phyloP scores from a whole-genome alignment of 2,113 vertebrate species.

The Passer domesticus region DNA sequence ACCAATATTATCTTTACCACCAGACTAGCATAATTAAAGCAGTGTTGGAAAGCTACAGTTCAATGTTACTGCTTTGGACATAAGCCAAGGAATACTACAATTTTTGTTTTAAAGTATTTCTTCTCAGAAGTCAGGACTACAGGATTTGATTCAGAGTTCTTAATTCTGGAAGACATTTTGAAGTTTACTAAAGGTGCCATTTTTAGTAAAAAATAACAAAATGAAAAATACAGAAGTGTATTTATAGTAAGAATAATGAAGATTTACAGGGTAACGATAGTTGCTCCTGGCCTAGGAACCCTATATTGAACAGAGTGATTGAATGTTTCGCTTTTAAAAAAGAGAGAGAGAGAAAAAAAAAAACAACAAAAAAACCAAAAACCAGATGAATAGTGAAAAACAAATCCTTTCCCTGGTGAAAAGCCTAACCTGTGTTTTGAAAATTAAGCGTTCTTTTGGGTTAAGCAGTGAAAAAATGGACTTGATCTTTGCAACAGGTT shows the following conservation, averaged over 20 bases:
- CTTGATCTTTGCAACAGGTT: constrained; percentile 44
- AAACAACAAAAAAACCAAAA: background rate
- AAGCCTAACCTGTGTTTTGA: constrained; percentile 45
- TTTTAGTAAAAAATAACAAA: constrained; percentile 24
- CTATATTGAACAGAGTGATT: background rate
- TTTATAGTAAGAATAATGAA: constrained; percentile 27
- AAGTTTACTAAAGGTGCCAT: constrained; percentile 1
- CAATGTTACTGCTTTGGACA: background rate
- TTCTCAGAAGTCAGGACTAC: background rate
- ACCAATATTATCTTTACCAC: background rate
- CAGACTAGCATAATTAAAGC: background rate
- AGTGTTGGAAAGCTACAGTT: background rate
- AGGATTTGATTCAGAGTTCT: background rate
- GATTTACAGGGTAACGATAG: background rate
- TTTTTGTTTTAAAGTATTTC: background rate
- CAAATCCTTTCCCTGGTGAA: constrained; percentile 13
- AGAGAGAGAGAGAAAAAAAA: background rate
- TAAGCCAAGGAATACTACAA: background rate
- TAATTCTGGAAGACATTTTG: background rate
- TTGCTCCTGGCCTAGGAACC: background rate
- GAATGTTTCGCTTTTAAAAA: constrained; percentile 26
- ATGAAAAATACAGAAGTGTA: constrained; percentile 13
- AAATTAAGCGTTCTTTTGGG: background rate
- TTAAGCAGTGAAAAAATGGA: constrained; percentile 12
- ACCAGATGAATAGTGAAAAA: background rate